Evolutionary conservation across 2,888 invertebrate species (phyloP), one percentile per base, ranked within the genome.

Genomic region (Sminthurinus aureus): DNA sequence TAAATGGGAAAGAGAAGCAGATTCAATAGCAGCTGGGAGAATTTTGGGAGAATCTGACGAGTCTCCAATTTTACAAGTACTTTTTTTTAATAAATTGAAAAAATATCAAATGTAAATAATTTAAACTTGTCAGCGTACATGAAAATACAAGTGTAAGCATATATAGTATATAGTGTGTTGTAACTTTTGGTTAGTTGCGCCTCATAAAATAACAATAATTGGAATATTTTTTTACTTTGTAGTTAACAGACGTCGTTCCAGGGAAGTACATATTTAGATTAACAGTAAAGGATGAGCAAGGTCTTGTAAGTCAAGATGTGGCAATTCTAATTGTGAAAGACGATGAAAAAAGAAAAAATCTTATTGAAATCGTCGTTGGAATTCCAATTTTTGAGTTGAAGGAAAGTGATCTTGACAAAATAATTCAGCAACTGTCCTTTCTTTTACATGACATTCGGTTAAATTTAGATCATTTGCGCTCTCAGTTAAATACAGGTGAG

Each of bases 241-340:
- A 95, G 94, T 90, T 96, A 58, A 94, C 95, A n/a, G 94, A 96
- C 90, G 92, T 97, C 81, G 94, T 96, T 77, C 93, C 95, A 3
- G 98, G 98, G 0, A 93, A 95, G 86, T 98, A 98, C 90, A 93
- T 96, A 1, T 98, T 97, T 90, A 95, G 94, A 89, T 91, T 98
- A 83, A 95, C 94, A n/a, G 97, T 98, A 0, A 94, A 93, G 69
- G 98, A 98, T 90, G 96, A 95, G 87, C 97, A 98, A 90, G 98
- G 98, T 0, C 92, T 96, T 82, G 94, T 94, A 0, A 94, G 93
- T 87, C 93, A 94, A 20, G 97, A 98, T 90, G 94, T 95, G 0
- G 96, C 96, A 26, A 95, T 95, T 82, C 93, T 98, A 88, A 93
- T 94, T 88, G 95, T 98, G 0, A 95, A 96, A 89, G 91, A 92